Evolutionary conservation across 2,113 vertebrate genomes (phyloP).

Genomic region (Nicator chloris): DNA sequence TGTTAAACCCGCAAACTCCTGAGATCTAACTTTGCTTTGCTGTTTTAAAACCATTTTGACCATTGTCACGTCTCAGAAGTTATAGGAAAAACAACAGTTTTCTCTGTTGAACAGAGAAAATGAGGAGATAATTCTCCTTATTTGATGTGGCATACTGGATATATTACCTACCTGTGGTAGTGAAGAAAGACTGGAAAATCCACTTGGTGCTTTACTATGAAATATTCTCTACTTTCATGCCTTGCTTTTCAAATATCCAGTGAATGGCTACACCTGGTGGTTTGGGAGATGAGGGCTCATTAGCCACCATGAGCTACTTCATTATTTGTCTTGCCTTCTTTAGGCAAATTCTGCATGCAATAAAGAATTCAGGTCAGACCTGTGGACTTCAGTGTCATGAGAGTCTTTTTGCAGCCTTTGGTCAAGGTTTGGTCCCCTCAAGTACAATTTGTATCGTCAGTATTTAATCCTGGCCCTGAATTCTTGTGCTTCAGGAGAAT

Average conservation of each 20-base stretch:
- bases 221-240: background rate
- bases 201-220: background rate
- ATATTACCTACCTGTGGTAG: background rate
- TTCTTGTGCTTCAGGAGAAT: background rate
- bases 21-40: background rate
- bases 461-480: background rate
- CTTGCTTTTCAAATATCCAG: background rate
- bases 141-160: background rate
- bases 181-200: background rate
- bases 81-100: background rate
- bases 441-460: fast-evolving
- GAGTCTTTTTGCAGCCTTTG: background rate
- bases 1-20: background rate
- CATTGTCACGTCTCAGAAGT: background rate
- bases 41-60: background rate
- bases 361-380: background rate
- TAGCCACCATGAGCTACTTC: background rate
- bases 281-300: background rate
- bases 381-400: background rate
- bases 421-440: background rate
- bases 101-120: background rate
- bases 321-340: background rate
- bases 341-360: background rate
- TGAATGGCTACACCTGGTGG: background rate
- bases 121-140: background rate